Evolutionary conservation across 2,888 invertebrate genomes (phyloP), one percentile per base, ranked within the genome.

Genomic region (Drosophila peninsularis): DNA sequence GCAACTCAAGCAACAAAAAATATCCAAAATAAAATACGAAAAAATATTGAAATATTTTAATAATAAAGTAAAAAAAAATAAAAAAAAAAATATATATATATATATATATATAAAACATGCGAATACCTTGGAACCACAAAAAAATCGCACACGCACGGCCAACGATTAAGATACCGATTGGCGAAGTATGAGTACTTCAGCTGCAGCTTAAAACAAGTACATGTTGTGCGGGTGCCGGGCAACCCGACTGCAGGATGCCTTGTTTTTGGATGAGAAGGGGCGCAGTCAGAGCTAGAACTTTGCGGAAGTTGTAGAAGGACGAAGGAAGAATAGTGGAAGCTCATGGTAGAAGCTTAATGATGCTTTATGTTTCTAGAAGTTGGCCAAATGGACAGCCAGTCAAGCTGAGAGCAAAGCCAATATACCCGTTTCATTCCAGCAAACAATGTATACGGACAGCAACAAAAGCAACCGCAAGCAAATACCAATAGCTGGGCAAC

Each of bases 61-160:
- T 77, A 88, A 85, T 34, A 64, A 67, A 64, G 27, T 36, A 21
- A 69, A 58, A 56, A 58, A 62, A 61, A 44, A 41, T 58, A 42
- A 44, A 58, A 57, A 30, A 66, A 54, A 49, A 58, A 57, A 56
- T 39, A 47, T 61, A 57, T 47, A 62, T 56, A 62, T 60, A 50
- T n/a, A n/a, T n/a, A 24, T 53, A 54, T 71, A 62, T 64, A 44
- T 60, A 57, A 78, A 87, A 81, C 70, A 88, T 68, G 77, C 74
- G 24, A 89, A 89, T 88, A 85, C 84, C 88, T 84, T 84, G 90
- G 90, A 77, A 78, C 68, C 80, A 67, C 77, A 77, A 79, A 88
- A 78, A 75, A 75, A 63, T 75, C 80, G 73, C 86, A 80, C 88
- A 88, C 89, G 85, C 88, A 89, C 71, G 76, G 63, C 58, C 82